phyloP scores from a whole-genome alignment of 2,113 vertebrate genomes.

The Labeo rohita region DNA sequence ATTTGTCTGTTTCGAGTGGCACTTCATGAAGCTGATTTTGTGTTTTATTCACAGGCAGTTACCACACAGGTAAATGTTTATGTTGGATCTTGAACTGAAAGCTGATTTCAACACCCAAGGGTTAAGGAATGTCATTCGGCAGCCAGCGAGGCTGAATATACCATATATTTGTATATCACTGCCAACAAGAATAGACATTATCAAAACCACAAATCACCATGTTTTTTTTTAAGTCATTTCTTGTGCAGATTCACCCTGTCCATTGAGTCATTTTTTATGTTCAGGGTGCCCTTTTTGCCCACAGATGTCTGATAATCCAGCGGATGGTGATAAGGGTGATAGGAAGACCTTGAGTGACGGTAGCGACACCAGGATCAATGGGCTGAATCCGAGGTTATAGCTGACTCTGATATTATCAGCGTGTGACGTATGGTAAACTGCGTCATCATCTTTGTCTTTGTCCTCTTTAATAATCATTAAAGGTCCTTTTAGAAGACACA shows the following conservation, averaged over 20 bases:
- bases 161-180: neutral
- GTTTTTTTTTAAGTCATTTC: neutral
- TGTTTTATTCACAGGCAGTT: neutral
- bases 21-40: conserved; percentile 15
- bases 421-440: conserved; percentile 16
- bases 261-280: conserved; percentile 6
- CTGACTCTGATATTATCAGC: conserved; percentile 5
- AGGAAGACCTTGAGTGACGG: neutral
- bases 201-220: neutral
- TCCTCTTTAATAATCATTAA: conserved; percentile 11
- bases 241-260: neutral
- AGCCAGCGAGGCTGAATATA: neutral
- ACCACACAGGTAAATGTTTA: conserved; percentile 13
- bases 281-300: neutral
- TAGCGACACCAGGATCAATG: conserved; percentile 23
- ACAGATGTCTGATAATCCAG: conserved; percentile 40
- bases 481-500: conserved; percentile 16
- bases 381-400: neutral
- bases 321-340: neutral
- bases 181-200: neutral
- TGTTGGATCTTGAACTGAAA: neutral
- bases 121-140: neutral
- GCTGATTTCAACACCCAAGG: conserved; percentile 22
- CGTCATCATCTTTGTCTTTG: conserved; percentile 20
- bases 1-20: neutral